Base-by-base conservation (phyloP, 2,888 invertebrate genomes). In the Pterostichus madidus region DNA sequence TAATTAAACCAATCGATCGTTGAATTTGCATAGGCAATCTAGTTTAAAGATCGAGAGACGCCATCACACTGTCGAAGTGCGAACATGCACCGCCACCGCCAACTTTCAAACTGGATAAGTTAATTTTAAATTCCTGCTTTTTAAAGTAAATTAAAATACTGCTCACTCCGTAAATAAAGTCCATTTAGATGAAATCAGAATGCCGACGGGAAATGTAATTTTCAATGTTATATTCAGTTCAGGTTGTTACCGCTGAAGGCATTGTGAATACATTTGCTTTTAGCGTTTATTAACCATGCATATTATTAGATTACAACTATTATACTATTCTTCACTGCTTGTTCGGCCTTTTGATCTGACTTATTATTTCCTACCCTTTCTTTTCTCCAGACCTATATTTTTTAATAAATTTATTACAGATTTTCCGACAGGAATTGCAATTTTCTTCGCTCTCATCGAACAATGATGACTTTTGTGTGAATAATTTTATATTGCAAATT, bases 61-160 rank as follows among this genome's bases (percentile, higher is more conserved):
- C 49, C 49, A n/a, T 10, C 39, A 8, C 6, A 39, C 39, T 24
- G 39, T 39, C 39, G 17, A 61, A 35, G 75, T 75, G 52, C 52
- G 49, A 52, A 75, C 35, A 39, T 32, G 35, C 35, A 64, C 5
- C 15, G 53, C 53, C 53, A 53, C 53, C n/a, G 53, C 24, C 6
- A 64, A 64, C 64, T 64, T 64, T 31, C 75, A 13, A 75, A 49
- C 52, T 75, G 75, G 75, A 75, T 75, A 75, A 75, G 52, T 75
- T 75, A 17, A 75, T 75, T 75, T 75, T 52, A 49, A 75, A 75
- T 75, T 75, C 53, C 52, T 31, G 49, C 75, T 75, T 75, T 75
- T 75, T 75, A 49, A 75, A 75, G 52, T 52, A 75, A 75, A 75
- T 75, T 75, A 75, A 75, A 75, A 75, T 75, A 75, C 64, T 64